Evolutionary conservation across 2,797 vertebrate species (phyloP), one percentile per base, ranked within the genome.

Genomic region (Pteropus rufus): DNA sequence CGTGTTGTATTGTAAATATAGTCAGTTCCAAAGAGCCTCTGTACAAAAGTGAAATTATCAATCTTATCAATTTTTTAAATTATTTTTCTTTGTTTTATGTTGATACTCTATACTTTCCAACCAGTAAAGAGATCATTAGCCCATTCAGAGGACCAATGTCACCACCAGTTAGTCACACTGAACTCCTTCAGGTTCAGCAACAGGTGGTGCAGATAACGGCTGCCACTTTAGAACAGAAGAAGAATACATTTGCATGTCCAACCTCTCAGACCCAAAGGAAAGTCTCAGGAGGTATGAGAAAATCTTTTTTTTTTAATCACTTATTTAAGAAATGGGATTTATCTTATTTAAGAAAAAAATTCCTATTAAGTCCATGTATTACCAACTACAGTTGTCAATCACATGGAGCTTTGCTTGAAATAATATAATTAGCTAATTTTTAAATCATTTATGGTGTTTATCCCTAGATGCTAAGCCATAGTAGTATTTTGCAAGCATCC

Each of bases 271-370:
- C 83, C 64, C 93, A 73, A 69, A 95, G 89, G 82, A 72, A 86
- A 80, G 52, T 97, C 73, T 98, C 97, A 86, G 96, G 97, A 67
- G 96, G 99, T 99, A 97, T 98, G 98, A 60, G 49, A 72, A 92
- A 52, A n/a, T 12, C 11, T 29, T 58, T 70, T 18, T 70, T 23
- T 88, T 81, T 10, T 31, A 0, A 77, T 36, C 16, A 41, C 9
- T 79, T 36, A 91, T 62, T 92, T 92, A 83, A 34, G 0, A 89
- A 89, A 83, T 21, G 39, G 29, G 26, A 41, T 83, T 54, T 77
- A 62, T 18, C 65, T 82, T 62, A n/a, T 60, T 88, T 8, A 7
- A 64, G 46, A 49, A 86, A 91, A 52, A 56, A 34, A 52, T 58
- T 77, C 52, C 82, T 85, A 14, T 69, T 21, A 62, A 82, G 7